These are phyloP conservation scores for Nerophis ophidion DNA, from an alignment of 2,113 vertebrate species.

Conservation along the genomic window DNA sequence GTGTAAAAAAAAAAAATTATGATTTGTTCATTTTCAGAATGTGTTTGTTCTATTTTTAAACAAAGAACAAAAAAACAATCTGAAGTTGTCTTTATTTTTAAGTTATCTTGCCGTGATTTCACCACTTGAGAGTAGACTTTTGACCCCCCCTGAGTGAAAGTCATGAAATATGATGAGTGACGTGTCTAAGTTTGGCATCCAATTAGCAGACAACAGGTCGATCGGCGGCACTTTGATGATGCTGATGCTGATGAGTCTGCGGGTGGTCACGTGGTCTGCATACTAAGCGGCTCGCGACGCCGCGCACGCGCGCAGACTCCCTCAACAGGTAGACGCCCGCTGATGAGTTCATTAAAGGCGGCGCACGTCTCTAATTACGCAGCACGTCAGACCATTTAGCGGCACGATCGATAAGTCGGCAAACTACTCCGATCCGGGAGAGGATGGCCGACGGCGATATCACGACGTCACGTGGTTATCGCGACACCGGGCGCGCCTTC, in stretches of 20 bases:
- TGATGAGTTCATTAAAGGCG: conserved; percentile 49
- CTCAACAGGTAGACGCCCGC: conserved; percentile 60
- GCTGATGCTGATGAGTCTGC: conserved; percentile 64
- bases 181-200: not conserved
- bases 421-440: conserved; percentile 34
- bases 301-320: conserved; percentile 16
- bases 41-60: no score
- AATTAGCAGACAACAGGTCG: conserved; percentile 42
- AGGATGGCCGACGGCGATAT: not conserved
- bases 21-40: no score
- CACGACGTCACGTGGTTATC: no score
- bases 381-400: conserved; percentile 37
- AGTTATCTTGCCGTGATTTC: no score
- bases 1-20: no score
- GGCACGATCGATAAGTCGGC: conserved; percentile 45
- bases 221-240: no score
- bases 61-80: no score
- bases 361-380: conserved; percentile 40
- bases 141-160: no score
- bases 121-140: no score
- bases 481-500: no score
- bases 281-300: conserved; percentile 61
- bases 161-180: no score
- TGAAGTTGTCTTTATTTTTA: no score
- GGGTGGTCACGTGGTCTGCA: conserved; percentile 63